Conservation (phyloP, 37 sponge, comb jelly and placozoan genomes). For the Bolinopsis microptera region DNA sequence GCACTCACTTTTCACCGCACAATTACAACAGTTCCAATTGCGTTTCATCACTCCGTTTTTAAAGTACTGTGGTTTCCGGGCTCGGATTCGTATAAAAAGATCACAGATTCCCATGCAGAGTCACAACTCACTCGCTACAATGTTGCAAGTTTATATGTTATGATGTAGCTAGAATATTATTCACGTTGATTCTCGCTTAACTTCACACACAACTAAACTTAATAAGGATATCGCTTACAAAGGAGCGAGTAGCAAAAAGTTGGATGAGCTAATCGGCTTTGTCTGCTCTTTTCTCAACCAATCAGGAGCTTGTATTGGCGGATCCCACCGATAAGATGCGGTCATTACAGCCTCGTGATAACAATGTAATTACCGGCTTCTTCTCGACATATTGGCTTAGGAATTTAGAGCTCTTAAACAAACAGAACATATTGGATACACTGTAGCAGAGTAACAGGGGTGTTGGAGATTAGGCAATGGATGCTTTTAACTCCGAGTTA, state of each 20-base stretch:
- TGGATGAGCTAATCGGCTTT: not conserved
- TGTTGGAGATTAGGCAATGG: not conserved
- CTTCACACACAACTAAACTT: not conserved
- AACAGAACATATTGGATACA: not conserved
- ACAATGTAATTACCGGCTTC: not conserved
- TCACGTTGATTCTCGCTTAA: not conserved
- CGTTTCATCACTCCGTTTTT: not conserved
- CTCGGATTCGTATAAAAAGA: not conserved
- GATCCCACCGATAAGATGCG: not conserved
- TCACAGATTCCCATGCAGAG: not conserved
- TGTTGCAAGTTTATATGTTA: not conserved
- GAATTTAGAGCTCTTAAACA: not conserved
- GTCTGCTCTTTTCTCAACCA: not conserved
- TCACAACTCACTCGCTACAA: not conserved
- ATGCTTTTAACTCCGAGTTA: not conserved
- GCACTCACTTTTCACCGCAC: not conserved
- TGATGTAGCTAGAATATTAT: not conserved
- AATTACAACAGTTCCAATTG: not conserved
- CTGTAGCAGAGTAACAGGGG: not conserved
- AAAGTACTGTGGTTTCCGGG: conserved; percentile 17
- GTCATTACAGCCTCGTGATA: not conserved
- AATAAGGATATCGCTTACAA: conserved; percentile 45
- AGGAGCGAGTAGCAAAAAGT: not conserved
- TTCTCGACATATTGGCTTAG: not conserved
- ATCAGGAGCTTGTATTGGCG: not conserved